These are phyloP conservation scores for Hypotaenidia okinawae DNA, from an alignment of 2,797 vertebrate genomes.

Conservation along the genomic window DNA sequence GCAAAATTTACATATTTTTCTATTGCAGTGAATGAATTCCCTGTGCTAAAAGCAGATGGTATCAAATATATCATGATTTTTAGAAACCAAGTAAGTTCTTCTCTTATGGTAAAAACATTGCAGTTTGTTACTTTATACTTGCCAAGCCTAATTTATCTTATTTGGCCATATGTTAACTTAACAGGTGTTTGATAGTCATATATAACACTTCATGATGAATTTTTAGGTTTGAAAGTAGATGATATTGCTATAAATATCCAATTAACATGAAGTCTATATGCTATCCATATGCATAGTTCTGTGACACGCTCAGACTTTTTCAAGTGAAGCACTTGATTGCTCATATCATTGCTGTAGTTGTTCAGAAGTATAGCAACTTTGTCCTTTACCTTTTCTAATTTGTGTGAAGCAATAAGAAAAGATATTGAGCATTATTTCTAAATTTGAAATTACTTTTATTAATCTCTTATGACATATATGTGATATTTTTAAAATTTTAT, in stretches of 20 bases:
- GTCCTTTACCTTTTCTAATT: neutral
- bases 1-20: neutral
- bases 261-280: neutral
- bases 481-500: neutral
- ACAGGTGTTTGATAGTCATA: constrained; percentile 27
- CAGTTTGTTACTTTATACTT: constrained; percentile 20
- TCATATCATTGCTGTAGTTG: neutral
- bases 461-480: neutral
- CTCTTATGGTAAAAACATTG: neutral
- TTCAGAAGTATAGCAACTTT: neutral
- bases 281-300: neutral
- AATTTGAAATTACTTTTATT: neutral
- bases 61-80: constrained; percentile 99
- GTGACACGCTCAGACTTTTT: neutral
- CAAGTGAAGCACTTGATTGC: neutral
- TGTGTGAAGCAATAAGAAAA: neutral
- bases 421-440: neutral
- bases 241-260: constrained; percentile 14
- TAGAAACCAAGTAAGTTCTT: constrained; percentile 91
- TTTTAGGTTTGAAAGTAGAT: constrained; percentile 18
- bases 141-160: neutral
- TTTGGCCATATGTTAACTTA: constrained; percentile 22
- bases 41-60: constrained; percentile 97
- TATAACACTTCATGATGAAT: neutral
- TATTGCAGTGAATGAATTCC: constrained; percentile 94